A percentile compares a stretch with the other conserved stretches of the same genome.
Conservation (phyloP, 2,797 vertebrate species). For the Euphonia xanthogaster region DNA sequence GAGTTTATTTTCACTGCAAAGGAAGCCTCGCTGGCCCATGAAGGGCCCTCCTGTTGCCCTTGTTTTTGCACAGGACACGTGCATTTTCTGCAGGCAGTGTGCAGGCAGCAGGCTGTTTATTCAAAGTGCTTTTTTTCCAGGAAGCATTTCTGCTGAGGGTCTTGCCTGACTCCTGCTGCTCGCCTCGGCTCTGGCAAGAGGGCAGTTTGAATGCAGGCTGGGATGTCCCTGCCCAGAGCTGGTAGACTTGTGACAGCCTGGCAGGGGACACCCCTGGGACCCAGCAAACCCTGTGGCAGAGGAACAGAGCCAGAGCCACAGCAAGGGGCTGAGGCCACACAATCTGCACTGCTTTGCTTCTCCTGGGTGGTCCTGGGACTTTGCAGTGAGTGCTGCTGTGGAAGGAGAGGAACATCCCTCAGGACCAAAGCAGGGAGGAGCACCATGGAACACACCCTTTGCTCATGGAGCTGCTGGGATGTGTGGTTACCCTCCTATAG, state of each 20-base stretch:
- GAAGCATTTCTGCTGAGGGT: neutral
- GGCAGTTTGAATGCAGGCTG: neutral
- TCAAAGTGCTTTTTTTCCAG: neutral
- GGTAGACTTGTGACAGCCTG: neutral
- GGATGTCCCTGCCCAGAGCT: accelerated
- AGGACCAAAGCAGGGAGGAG: neutral
- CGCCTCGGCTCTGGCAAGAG: accelerated
- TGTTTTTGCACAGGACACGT: neutral
- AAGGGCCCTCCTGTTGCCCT: conserved; percentile 46
- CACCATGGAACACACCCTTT: accelerated
- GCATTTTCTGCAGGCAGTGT: neutral
- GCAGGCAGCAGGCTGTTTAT: neutral
- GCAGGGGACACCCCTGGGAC: neutral
- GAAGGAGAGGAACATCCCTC: neutral
- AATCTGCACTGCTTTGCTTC: neutral
- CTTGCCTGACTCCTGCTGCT: neutral
- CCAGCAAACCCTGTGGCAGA: neutral
- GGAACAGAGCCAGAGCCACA: neutral
- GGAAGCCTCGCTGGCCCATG: neutral
- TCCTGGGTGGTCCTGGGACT: neutral
- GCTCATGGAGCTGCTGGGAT: neutral
- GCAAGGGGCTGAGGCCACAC: neutral
- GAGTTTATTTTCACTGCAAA: neutral
- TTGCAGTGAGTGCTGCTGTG: neutral
- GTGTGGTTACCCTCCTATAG: neutral